phyloP scores from a whole-genome alignment of 2,113 vertebrate genomes.

The Capreolus pygargus region DNA sequence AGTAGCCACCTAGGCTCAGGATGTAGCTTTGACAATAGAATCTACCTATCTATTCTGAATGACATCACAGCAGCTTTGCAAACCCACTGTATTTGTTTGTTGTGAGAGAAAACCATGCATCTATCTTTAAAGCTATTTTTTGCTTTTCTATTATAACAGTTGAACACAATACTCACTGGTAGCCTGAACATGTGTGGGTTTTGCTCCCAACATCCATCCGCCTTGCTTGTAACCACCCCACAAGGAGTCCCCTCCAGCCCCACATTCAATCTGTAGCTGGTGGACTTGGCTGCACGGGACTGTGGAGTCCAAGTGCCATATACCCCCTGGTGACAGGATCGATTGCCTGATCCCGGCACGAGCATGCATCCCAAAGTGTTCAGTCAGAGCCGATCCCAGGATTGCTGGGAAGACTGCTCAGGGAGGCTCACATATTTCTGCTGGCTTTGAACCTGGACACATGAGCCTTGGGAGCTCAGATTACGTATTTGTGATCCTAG shows the following conservation, averaged over 20 bases:
- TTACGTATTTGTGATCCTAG: neutral
- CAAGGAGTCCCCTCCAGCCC: neutral
- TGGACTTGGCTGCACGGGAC: neutral
- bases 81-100: neutral
- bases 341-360: fast-evolving
- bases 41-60: neutral
- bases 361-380: neutral
- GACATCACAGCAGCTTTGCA: neutral
- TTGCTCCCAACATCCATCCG: fast-evolving
- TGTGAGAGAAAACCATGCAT: neutral
- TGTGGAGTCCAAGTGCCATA: neutral
- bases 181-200: neutral
- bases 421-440: neutral
- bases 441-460: neutral
- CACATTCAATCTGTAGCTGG: fast-evolving
- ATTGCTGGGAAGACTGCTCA: neutral
- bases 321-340: neutral
- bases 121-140: neutral
- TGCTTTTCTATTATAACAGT: neutral
- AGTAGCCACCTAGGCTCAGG: neutral
- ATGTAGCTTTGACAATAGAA: neutral
- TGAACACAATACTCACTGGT: no score
- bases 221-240: fast-evolving
- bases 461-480: neutral
- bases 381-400: neutral